Conservation (phyloP, 2,888 invertebrate species). For the Nomada flava region DNA sequence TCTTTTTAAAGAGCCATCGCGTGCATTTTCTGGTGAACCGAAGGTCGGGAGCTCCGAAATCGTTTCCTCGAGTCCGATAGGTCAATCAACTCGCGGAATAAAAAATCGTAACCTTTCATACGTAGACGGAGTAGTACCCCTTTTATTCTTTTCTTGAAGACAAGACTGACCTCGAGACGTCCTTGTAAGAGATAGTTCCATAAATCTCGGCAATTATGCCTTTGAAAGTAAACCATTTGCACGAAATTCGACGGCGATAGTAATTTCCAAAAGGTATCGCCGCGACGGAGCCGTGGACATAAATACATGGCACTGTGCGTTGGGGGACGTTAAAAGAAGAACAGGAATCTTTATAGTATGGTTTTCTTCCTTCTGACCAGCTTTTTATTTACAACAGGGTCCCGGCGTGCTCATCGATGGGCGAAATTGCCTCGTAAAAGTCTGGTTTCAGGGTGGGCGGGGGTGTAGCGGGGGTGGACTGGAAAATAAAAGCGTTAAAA, state of each 20-base stretch:
- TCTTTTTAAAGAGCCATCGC: background rate
- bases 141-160: too few species aligned
- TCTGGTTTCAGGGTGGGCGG: background rate
- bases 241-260: constrained; percentile 19
- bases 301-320: constrained; percentile 45
- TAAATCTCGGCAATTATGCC: too few species aligned
- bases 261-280: constrained; percentile 38
- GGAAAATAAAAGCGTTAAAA: constrained; percentile 61
- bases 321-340: constrained; percentile 47
- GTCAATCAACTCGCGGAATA: background rate
- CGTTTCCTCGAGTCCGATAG: background rate
- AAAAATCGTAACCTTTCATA: too few species aligned
- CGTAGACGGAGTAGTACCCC: too few species aligned
- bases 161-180: background rate
- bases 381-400: constrained; percentile 64
- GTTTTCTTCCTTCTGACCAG: constrained; percentile 56
- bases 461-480: constrained; percentile 5
- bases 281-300: constrained; percentile 21
- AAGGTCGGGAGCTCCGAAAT: background rate
- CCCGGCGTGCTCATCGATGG: constrained; percentile 51
- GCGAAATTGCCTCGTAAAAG: constrained; percentile 62
- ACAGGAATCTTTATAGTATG: constrained; percentile 59
- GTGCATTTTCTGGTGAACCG: background rate
- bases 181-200: too few species aligned
- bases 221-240: too few species aligned